Conservation (phyloP, 2,888 invertebrate genomes). For the Thera obeliscata region DNA sequence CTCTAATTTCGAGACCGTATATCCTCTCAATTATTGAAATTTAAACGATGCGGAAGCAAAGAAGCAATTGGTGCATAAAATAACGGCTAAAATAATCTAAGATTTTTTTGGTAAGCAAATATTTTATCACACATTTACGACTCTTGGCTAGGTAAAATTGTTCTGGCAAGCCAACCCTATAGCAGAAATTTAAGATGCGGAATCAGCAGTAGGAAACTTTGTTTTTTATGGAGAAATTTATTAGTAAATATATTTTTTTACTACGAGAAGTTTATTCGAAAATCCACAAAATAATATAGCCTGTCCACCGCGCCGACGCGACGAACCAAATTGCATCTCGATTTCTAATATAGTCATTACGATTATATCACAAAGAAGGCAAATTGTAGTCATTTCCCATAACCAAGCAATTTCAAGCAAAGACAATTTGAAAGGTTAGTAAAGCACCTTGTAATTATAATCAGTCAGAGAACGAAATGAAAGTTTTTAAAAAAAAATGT, state of each 20-base stretch:
- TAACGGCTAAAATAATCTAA: constrained; percentile 5
- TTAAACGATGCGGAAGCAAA: constrained; percentile 3
- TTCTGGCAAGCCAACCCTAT: no score
- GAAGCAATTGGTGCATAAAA: constrained; percentile 20
- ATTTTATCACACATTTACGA: constrained; percentile 8
- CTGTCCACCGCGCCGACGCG: constrained; percentile 2
- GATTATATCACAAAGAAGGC: constrained; percentile 37
- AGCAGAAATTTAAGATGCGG: no score
- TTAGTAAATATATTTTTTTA: no score
- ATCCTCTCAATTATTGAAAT: no score
- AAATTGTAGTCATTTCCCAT: constrained; percentile 38
- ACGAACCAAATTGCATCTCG: constrained; percentile 28
- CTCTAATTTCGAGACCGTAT: no score
- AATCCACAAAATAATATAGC: not conserved
- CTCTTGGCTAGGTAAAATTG: no score
- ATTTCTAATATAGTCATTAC: constrained; percentile 43
- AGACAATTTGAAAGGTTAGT: constrained; percentile 37
- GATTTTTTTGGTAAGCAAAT: constrained; percentile 6
- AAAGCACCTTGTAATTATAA: constrained; percentile 51
- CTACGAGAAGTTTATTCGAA: no score
- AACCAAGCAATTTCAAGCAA: constrained; percentile 31
- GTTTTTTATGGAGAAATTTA: no score
- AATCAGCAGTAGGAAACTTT: no score
- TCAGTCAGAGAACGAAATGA: constrained; percentile 52
- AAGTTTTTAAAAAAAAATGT: constrained; percentile 72